Evolutionary conservation across 1,140 invertebrate genomes (phyloP), one percentile per base, ranked within the genome.

Genomic region (Neodiprion virginianus): DNA sequence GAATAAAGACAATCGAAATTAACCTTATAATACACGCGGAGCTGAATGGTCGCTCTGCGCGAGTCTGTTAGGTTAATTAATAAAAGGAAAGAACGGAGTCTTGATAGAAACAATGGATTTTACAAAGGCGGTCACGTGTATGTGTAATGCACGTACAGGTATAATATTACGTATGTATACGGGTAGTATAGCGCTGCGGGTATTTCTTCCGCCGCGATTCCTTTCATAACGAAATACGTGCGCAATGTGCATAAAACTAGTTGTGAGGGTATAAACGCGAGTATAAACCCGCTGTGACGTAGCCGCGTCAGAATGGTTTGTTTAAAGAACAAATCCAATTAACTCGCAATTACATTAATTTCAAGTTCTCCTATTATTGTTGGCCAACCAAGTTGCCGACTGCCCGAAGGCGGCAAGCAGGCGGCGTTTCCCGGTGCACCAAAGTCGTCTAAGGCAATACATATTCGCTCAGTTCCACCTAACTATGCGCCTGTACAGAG

Each of bases 301-400:
- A 61, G 53, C 11, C 53, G 4, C 53, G 53, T 61, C 53, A 61
- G 53, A 61, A 61, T 17, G 53, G 53, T 61, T 61, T 61, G 53
- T 61, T 61, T 61, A 61, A 61, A 5, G 53, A 61, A 61, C 53
- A 61, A 61, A 61, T 61, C 53, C 53, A 61, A 61, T 61, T 61
- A 61, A 61, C 53, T 61, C 53, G 53, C 53, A 61, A 61, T 61
- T 61, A 61, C 53, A 61, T 61, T 61, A 61, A 61, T 61, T 61
- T 61, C 8, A 61, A 61, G 53, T 61, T 61, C 8, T 61, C 53
- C 11, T 61, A 61, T 61, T 61, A 61, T 61, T 61, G 53, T 61
- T 61, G 53, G 53, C 53, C 53, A 61, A 61, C 53, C 53, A 61
- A 61, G 53, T 61, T 61, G 53, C 53, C 53, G 53, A 61, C 53